phyloP scores from a whole-genome alignment of 2,113 vertebrate species.

The Alces alces region DNA sequence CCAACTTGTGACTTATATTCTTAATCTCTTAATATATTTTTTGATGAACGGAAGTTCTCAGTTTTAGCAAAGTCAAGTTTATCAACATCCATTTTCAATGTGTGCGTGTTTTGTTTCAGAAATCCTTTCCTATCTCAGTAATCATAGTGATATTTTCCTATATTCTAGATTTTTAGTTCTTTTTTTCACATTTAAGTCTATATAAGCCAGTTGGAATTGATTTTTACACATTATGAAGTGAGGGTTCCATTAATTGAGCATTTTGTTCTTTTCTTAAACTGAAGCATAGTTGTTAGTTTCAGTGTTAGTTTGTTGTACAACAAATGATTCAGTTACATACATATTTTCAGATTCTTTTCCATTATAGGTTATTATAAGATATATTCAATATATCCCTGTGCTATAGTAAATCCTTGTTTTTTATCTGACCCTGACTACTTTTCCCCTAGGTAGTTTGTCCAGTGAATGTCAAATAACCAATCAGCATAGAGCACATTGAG shows the following conservation, averaged over 20 bases:
- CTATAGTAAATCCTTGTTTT: background rate
- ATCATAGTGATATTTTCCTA: background rate
- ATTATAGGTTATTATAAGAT: background rate
- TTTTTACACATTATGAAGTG: background rate
- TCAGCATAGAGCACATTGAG: slow-evolving; percentile 83
- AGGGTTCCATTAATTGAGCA: background rate
- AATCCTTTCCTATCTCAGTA: background rate
- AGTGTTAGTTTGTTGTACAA: background rate
- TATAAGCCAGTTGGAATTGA: background rate
- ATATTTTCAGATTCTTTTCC: background rate
- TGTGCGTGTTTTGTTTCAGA: background rate
- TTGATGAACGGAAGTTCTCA: background rate
- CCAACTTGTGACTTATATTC: background rate
- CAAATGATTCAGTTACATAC: background rate
- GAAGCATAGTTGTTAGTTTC: background rate
- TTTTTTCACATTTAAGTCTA: background rate
- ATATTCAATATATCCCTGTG: background rate
- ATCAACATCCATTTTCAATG: background rate
- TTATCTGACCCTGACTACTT: slow-evolving; percentile 79
- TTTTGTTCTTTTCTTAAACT: background rate
- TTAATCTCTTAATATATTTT: background rate
- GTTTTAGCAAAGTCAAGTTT: background rate
- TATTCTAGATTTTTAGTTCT: background rate
- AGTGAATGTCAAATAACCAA: slow-evolving; percentile 69
- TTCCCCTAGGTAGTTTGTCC: slow-evolving; percentile 83